phyloP scores from a whole-genome alignment of 2,888 invertebrate species.

The Ctena decussata region DNA sequence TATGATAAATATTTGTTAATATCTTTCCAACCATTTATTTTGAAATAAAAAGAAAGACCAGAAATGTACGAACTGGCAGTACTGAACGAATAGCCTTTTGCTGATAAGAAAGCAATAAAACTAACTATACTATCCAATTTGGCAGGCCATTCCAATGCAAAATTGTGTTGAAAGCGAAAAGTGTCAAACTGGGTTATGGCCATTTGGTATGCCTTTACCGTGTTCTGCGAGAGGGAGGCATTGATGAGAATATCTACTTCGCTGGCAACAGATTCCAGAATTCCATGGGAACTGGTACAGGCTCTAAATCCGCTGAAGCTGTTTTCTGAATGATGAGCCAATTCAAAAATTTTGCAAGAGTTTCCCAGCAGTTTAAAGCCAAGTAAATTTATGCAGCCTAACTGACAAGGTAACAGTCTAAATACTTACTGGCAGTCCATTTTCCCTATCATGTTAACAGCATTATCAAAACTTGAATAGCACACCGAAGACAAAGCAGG shows the following conservation, averaged over 20 bases:
- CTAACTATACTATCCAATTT: not conserved
- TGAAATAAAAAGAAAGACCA: not conserved
- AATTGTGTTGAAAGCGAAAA: not conserved
- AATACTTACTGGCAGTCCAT: no score
- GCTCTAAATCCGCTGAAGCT: not conserved
- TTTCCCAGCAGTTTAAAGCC: constrained; percentile 27
- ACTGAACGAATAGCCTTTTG: not conserved
- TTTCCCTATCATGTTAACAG: not conserved
- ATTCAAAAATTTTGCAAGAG: not conserved
- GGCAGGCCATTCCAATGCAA: not conserved
- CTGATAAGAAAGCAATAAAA: not conserved
- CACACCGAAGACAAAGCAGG: not conserved
- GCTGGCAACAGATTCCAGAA: not conserved
- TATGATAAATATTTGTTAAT: not conserved
- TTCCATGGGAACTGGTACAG: not conserved
- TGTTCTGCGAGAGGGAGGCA: not conserved
- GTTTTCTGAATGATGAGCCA: not conserved
- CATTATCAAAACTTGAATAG: constrained; percentile 32
- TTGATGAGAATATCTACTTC: not conserved
- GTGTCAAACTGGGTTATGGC: not conserved
- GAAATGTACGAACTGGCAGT: not conserved
- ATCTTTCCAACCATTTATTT: not conserved
- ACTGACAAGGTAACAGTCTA: no score
- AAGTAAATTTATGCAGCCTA: no score
- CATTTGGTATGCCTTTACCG: not conserved